phyloP scores from a whole-genome alignment of 37 sponge, comb jelly and placozoan genomes.

The Amphimedon queenslandica region DNA sequence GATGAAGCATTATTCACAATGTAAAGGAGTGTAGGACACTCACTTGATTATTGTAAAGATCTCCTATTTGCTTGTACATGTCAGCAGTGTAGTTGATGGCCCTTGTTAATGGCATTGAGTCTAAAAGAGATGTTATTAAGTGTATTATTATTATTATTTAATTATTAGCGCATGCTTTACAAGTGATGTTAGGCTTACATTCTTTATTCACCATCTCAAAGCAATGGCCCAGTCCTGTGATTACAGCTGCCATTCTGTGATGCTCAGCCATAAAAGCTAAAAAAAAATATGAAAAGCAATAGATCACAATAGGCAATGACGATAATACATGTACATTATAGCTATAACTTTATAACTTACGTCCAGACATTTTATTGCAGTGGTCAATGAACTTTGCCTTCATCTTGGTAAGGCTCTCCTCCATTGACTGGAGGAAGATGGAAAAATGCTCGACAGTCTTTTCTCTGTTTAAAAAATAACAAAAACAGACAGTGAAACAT shows the following conservation, averaged over 20 bases:
- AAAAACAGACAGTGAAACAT: not conserved
- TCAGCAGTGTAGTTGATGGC: slow-evolving; percentile 57
- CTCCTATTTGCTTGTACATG: slow-evolving; percentile 47
- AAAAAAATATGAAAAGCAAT: too few species aligned
- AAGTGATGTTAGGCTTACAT: slow-evolving; percentile 32
- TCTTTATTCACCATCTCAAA: slow-evolving; percentile 56
- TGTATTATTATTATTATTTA: not conserved
- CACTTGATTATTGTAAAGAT: slow-evolving; percentile 65
- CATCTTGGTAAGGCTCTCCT: slow-evolving; percentile 39
- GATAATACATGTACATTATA: not conserved
- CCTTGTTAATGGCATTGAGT: slow-evolving; percentile 42
- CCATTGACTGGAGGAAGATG: slow-evolving; percentile 35
- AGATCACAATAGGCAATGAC: too few species aligned
- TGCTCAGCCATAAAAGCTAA: slow-evolving; percentile 71
- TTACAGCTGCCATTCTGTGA: slow-evolving; percentile 59
- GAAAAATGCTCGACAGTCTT: slow-evolving; percentile 63
- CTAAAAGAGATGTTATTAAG: slow-evolving; percentile 15
- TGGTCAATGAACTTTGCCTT: slow-evolving; percentile 64
- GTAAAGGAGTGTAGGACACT: not conserved
- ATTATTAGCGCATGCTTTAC: not conserved
- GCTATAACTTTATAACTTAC: slow-evolving; percentile 45
- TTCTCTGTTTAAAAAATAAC: slow-evolving; percentile 28
- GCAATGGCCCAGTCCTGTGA: slow-evolving; percentile 39
- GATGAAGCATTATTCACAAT: not conserved
- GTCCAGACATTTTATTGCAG: slow-evolving; percentile 88